These are phyloP conservation scores for Cryptus viduatorius DNA, from an alignment of 2,888 invertebrate species.

Conservation along the genomic window DNA sequence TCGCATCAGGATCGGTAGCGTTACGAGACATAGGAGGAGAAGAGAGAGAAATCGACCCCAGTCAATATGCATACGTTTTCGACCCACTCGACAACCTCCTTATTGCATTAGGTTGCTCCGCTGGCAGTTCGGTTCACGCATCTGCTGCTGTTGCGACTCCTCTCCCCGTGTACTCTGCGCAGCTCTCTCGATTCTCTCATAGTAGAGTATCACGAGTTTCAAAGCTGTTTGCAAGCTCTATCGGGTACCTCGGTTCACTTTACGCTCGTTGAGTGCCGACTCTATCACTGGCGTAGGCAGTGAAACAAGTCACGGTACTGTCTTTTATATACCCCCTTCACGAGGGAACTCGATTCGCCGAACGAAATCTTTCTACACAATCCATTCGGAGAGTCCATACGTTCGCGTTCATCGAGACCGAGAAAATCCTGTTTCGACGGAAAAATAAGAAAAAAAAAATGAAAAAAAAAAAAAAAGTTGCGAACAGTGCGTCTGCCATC, in stretches of 20 bases:
- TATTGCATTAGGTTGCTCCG: slow-evolving; percentile 80
- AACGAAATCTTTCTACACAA: not conserved
- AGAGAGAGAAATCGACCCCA: slow-evolving; percentile 73
- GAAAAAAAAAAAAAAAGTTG: slow-evolving; percentile 10
- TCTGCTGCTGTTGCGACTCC: slow-evolving; percentile 71
- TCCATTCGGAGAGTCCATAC: not conserved
- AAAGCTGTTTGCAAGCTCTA: slow-evolving; percentile 29
- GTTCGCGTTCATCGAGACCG: slow-evolving; percentile 8
- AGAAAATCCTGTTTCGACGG: slow-evolving; percentile 62
- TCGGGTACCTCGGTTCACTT: slow-evolving; percentile 71
- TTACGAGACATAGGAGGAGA: slow-evolving; percentile 72
- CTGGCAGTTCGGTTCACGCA: slow-evolving; percentile 69
- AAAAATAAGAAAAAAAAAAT: slow-evolving; percentile 34
- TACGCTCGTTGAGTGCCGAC: slow-evolving; percentile 72
- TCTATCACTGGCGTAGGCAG: slow-evolving; percentile 79
- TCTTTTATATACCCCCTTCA: not conserved
- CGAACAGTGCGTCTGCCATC: slow-evolving; percentile 48
- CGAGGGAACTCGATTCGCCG: slow-evolving; percentile 19
- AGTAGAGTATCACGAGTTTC: slow-evolving; percentile 55
- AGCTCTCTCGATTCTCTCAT: slow-evolving; percentile 70
- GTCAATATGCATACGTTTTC: slow-evolving; percentile 83
- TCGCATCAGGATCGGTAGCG: slow-evolving; percentile 78
- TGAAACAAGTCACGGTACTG: slow-evolving; percentile 62
- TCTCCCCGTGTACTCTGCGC: slow-evolving; percentile 35
- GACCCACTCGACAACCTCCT: slow-evolving; percentile 82